Evolutionary conservation across 1,140 invertebrate species (phyloP).

Genomic region (Callitettix versicolor): DNA sequence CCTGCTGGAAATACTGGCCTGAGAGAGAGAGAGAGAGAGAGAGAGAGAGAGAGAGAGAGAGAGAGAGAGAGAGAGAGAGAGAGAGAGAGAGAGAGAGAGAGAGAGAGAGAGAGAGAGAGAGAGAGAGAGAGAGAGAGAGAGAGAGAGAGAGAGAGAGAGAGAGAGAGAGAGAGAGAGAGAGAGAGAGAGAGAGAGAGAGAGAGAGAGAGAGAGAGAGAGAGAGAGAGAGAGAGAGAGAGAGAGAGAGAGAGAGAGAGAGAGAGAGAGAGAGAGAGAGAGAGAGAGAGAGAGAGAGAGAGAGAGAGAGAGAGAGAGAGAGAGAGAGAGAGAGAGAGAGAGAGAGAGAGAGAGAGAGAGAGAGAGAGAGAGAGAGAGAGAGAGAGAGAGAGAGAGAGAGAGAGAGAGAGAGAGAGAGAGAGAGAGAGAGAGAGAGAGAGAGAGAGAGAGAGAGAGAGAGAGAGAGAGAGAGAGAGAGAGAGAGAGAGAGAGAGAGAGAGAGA

Average conservation of each 20-base stretch:
- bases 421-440: background rate
- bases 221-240: slow-evolving; percentile 4
- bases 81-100: slow-evolving; percentile 14
- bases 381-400: slow-evolving; percentile 14
- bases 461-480: background rate
- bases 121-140: slow-evolving; percentile 14
- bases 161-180: slow-evolving; percentile 13
- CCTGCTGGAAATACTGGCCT: too few species aligned
- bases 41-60: slow-evolving; percentile 13
- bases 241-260: slow-evolving; percentile 5
- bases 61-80: slow-evolving; percentile 14
- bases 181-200: slow-evolving; percentile 11
- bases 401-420: slow-evolving; percentile 7
- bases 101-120: slow-evolving; percentile 14
- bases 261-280: background rate
- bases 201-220: slow-evolving; percentile 11
- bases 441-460: background rate
- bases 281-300: slow-evolving; percentile 8
- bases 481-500: background rate
- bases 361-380: slow-evolving; percentile 14
- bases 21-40: slow-evolving; percentile 13
- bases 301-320: slow-evolving; percentile 14
- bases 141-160: slow-evolving; percentile 14
- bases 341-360: slow-evolving; percentile 14
- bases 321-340: slow-evolving; percentile 14